Percentiles rank a stretch among this genome's conserved stretches.
Conservation (phyloP, 2,113 vertebrate species). For the Varanus komodoensis region DNA sequence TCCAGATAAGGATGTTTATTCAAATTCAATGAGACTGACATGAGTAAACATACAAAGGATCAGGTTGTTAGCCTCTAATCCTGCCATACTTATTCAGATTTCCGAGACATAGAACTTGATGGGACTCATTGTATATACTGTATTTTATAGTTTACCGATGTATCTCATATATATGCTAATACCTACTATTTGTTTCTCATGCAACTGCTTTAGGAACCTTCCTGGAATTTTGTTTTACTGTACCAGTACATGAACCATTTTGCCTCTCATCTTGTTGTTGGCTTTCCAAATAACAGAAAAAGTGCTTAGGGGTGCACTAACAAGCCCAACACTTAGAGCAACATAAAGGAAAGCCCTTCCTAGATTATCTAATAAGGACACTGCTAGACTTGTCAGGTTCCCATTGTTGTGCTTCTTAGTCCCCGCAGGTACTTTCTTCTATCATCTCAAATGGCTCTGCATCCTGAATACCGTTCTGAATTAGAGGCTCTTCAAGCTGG, state of each 20-base stretch:
- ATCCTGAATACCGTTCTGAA: constrained; percentile 90
- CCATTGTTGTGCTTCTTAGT: constrained; percentile 69
- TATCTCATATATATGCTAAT: constrained; percentile 10
- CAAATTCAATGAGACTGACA: background rate
- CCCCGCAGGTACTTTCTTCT: constrained; percentile 91
- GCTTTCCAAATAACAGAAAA: background rate
- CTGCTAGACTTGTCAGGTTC: background rate
- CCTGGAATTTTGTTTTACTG: constrained; percentile 2
- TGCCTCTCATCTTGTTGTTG: background rate
- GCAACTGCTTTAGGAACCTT: background rate
- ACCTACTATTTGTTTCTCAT: background rate
- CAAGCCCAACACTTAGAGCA: background rate
- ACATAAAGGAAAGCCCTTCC: background rate
- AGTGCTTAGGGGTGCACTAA: background rate
- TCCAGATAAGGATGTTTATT: background rate
- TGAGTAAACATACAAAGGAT: background rate
- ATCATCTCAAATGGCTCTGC: constrained; percentile 90
- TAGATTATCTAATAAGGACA: background rate
- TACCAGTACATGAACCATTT: background rate
- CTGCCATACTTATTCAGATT: background rate
- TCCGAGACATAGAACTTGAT: background rate
- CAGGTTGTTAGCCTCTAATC: background rate
- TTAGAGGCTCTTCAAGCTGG: constrained; percentile 90
- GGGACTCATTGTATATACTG: background rate
- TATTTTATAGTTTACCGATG: background rate